phyloP scores from a whole-genome alignment of 2,113 vertebrate species.

The Megaptera novaeangliae region DNA sequence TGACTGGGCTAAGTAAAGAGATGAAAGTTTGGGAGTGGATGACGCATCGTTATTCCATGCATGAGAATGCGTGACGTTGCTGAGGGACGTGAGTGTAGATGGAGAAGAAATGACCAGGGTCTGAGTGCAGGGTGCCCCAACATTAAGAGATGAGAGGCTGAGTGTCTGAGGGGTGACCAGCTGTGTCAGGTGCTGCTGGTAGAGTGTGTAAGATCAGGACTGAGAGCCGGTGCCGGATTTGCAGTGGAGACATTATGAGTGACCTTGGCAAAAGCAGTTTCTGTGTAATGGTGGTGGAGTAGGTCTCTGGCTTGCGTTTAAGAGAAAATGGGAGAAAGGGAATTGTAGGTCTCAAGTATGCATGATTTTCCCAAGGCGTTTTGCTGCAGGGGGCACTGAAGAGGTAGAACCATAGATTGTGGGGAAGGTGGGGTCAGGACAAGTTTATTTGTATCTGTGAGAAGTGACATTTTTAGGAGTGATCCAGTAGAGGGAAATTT shows the following conservation, averaged over 20 bases:
- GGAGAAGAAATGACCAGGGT: not conserved
- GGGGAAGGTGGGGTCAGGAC: no score
- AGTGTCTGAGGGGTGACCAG: not conserved
- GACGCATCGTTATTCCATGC: fast-evolving
- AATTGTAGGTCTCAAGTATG: not conserved
- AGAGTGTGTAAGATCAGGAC: not conserved
- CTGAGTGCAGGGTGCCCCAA: not conserved
- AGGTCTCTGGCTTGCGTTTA: not conserved
- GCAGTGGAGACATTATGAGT: fast-evolving
- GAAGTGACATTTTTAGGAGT: not conserved
- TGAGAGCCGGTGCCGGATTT: fast-evolving
- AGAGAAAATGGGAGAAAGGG: not conserved
- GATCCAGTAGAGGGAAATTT: not conserved
- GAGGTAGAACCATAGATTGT: not conserved
- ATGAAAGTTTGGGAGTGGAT: not conserved
- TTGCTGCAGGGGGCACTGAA: not conserved
- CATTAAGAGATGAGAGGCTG: not conserved
- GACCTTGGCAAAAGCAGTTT: not conserved
- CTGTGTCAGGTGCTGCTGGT: not conserved
- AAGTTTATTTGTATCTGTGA: not conserved
- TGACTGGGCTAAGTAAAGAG: not conserved
- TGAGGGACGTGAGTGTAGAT: no score
- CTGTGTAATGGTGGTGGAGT: not conserved
- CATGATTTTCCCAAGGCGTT: not conserved
- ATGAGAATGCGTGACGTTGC: not conserved